A percentile compares a stretch with the other conserved stretches of the same genome.
Evolutionary conservation across 2,113 vertebrate species (phyloP).

Genomic region (Pseudolaguvia tuberculata): DNA sequence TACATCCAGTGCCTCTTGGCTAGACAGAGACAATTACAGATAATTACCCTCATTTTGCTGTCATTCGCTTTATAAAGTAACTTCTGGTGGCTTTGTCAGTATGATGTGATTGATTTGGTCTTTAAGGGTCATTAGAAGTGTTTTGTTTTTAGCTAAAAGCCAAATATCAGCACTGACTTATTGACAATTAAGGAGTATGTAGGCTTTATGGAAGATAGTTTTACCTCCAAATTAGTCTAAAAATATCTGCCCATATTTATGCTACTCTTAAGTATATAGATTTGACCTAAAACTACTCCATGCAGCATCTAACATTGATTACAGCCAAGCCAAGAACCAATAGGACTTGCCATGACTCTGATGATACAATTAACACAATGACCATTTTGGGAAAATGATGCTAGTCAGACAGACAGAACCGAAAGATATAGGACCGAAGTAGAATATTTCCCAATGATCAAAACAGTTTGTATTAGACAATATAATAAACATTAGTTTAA

Average conservation of each 20-base stretch:
- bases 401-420: too few species aligned
- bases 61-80: constrained; percentile 4
- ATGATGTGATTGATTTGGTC: constrained; percentile 17
- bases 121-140: constrained; percentile 25
- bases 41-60: constrained; percentile 4
- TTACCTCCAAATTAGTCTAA: not conserved
- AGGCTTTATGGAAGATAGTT: not conserved
- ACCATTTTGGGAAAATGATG: too few species aligned
- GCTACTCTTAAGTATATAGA: not conserved
- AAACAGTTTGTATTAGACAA: too few species aligned
- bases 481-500: not conserved
- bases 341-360: too few species aligned
- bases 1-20: not conserved
- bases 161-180: constrained; percentile 16
- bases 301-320: too few species aligned
- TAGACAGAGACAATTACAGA: constrained; percentile 8
- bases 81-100: constrained; percentile 24
- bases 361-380: too few species aligned
- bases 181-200: not conserved
- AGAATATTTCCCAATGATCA: too few species aligned
- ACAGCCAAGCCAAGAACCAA: too few species aligned
- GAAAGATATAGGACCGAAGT: too few species aligned
- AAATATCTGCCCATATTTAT: not conserved
- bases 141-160: constrained; percentile 2
- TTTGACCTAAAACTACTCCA: too few species aligned